Percentiles rank a stretch among this genome's conserved stretches.
Evolutionary conservation across 2,113 vertebrate genomes (phyloP).

Genomic region (Platycercus adscitus): DNA sequence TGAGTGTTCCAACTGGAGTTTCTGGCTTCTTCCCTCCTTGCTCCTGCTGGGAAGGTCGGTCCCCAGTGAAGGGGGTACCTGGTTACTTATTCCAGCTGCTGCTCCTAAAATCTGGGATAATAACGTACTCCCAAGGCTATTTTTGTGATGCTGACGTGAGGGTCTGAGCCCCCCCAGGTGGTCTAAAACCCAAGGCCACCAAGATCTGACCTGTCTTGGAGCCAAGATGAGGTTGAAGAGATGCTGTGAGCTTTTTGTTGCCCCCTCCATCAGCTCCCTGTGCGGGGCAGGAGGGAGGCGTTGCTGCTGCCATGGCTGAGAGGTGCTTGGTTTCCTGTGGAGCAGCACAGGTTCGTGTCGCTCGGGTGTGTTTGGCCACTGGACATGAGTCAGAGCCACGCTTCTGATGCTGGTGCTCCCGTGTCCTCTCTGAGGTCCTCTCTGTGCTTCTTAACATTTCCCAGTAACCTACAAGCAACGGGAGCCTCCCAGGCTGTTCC

Average conservation of each 20-base stretch:
- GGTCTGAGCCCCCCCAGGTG: neutral
- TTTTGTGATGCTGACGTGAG: neutral
- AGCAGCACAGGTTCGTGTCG: no score
- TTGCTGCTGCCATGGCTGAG: neutral
- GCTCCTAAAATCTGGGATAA: neutral
- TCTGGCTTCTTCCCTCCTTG: neutral
- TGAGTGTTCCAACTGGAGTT: neutral
- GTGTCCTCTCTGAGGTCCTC: neutral
- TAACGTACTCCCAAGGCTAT: accelerated
- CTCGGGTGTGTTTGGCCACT: neutral
- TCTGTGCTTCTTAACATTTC: neutral
- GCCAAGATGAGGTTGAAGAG: neutral
- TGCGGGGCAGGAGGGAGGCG: neutral
- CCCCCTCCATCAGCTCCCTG: neutral
- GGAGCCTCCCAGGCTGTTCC: neutral
- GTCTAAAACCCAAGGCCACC: neutral
- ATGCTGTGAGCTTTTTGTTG: no score
- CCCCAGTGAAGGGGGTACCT: neutral
- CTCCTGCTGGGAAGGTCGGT: neutral
- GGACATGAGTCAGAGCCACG: neutral
- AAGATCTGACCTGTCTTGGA: neutral
- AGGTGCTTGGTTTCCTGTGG: neutral
- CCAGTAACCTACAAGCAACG: neutral
- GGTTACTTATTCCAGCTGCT: neutral
- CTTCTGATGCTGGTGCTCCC: neutral